These are phyloP conservation scores for Melieria crassipennis DNA, from an alignment of 2,888 invertebrate genomes.

Conservation along the genomic window DNA sequence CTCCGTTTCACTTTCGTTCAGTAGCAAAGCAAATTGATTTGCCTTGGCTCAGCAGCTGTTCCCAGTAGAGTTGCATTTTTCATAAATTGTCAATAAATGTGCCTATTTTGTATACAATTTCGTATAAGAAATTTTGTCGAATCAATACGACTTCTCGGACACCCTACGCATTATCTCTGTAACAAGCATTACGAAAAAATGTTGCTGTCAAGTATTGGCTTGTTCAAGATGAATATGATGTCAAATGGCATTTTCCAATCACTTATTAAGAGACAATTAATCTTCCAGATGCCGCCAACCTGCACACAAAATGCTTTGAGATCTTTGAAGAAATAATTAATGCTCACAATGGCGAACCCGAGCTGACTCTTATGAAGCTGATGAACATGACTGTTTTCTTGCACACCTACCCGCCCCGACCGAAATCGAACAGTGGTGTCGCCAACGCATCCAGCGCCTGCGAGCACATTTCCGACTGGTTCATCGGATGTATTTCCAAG, in stretches of 20 bases:
- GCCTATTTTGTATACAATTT: too few relatives aligned
- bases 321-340: constrained; percentile 60
- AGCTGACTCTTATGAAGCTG: constrained; percentile 58
- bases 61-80: too few relatives aligned
- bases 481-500: constrained; percentile 58
- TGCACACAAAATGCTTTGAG: constrained; percentile 61
- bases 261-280: not conserved
- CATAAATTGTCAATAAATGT: too few relatives aligned
- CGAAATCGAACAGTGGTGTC: constrained; percentile 40
- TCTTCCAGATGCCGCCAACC: constrained; percentile 54
- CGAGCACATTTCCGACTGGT: constrained; percentile 65
- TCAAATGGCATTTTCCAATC: not conserved
- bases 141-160: too few relatives aligned
- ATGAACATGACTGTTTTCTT: constrained; percentile 60
- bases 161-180: too few relatives aligned
- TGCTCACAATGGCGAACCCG: constrained; percentile 63
- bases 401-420: constrained; percentile 54
- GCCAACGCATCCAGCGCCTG: constrained; percentile 43
- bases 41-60: too few relatives aligned
- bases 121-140: too few relatives aligned
- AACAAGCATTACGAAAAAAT: too few relatives aligned
- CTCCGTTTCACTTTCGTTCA: too few relatives aligned
- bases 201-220: too few relatives aligned
- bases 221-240: too few relatives aligned
- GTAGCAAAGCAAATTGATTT: too few relatives aligned